Conservation (phyloP, 2,888 invertebrate genomes). For the Xestia rhomboidea region DNA sequence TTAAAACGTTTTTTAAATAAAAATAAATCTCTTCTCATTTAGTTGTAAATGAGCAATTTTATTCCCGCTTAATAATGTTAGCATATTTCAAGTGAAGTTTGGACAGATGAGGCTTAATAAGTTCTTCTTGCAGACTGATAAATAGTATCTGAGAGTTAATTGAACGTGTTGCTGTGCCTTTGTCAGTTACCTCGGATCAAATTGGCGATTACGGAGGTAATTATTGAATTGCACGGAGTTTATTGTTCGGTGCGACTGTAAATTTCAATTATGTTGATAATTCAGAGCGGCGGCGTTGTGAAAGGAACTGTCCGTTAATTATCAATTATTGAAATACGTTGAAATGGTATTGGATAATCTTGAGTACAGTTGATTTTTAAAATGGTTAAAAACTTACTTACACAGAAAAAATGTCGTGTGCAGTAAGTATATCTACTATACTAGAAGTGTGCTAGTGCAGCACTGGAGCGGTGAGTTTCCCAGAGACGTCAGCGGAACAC, state of each 20-base stretch:
- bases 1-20: constrained; percentile 42
- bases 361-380: neutral
- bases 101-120: constrained; percentile 2
- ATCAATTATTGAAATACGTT: constrained; percentile 30
- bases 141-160: constrained; percentile 7
- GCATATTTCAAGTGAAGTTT: constrained; percentile 37
- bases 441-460: constrained; percentile 1
- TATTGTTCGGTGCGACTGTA: constrained; percentile 24
- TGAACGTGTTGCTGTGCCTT: constrained; percentile 22
- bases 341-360: neutral
- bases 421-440: neutral
- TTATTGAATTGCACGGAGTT: constrained; percentile 31
- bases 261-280: constrained; percentile 42
- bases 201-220: constrained; percentile 27
- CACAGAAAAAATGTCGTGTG: neutral
- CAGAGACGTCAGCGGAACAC: constrained; percentile 61
- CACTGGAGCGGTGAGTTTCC: constrained; percentile 36
- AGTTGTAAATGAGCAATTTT: constrained; percentile 30
- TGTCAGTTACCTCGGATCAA: neutral
- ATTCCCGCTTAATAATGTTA: constrained; percentile 30
- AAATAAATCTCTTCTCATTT: constrained; percentile 44
- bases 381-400: neutral
- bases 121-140: neutral
- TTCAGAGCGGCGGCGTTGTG: constrained; percentile 22
- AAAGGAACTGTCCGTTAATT: constrained; percentile 37